Evolutionary conservation across 2,797 vertebrate species (phyloP).

Genomic region (Acipenser ruthenus): DNA sequence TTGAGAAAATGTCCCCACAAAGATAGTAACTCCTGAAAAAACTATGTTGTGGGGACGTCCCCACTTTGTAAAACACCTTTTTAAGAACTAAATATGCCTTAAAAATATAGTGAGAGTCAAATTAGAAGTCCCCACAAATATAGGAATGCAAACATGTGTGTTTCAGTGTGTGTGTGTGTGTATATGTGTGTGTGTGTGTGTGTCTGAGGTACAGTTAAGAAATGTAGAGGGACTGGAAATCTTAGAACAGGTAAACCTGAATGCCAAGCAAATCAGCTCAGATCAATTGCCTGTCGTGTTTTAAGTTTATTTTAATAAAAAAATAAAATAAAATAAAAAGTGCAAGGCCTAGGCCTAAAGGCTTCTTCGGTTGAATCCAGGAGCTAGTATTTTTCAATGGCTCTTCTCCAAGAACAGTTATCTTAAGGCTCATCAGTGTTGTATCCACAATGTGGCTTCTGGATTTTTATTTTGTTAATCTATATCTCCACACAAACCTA

Average conservation of each 20-base stretch:
- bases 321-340: conserved; percentile 29
- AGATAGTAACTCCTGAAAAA: too few relatives aligned
- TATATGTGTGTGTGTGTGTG: not conserved
- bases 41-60: too few relatives aligned
- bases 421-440: conserved; percentile 84
- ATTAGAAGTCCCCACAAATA: too few relatives aligned
- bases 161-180: not conserved
- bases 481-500: too few relatives aligned
- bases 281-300: conserved; percentile 24
- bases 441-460: conserved; percentile 61
- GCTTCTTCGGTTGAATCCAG: conserved; percentile 51
- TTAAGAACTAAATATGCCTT: too few relatives aligned
- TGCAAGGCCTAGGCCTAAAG: conserved; percentile 46
- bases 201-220: conserved; percentile 19
- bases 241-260: conserved; percentile 8
- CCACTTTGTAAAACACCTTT: too few relatives aligned
- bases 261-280: conserved; percentile 26
- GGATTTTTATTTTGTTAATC: conserved; percentile 10
- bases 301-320: conserved; percentile 31
- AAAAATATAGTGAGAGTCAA: too few relatives aligned
- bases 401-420: conserved; percentile 86
- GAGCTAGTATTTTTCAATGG: conserved; percentile 78
- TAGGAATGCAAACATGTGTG: conserved; percentile 16
- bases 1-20: too few relatives aligned
- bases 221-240: conserved; percentile 16